Conservation (phyloP, 2,113 vertebrate genomes). For the Sylvia atricapilla region DNA sequence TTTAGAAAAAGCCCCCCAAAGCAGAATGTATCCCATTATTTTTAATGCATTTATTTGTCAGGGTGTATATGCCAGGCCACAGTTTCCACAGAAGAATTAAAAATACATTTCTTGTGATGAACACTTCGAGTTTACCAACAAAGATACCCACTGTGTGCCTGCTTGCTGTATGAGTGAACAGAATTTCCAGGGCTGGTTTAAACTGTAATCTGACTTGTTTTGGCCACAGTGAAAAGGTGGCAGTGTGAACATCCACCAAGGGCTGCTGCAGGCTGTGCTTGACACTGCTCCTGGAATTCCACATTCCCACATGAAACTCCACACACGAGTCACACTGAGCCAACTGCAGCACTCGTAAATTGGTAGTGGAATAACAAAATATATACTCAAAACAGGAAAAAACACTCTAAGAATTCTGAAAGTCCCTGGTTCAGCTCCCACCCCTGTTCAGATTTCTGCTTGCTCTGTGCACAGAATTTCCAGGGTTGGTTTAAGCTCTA, state of each 20-base stretch:
- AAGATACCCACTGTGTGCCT: background rate
- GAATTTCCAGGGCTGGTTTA: no score
- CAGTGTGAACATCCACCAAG: no score
- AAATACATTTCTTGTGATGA: background rate
- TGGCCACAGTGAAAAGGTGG: no score
- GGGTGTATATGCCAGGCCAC: accelerated
- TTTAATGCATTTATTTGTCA: background rate
- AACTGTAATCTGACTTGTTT: no score
- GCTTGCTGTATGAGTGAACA: no score
- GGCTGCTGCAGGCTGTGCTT: no score
- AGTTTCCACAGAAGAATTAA: background rate
- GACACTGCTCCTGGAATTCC: no score
- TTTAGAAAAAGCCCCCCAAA: background rate
- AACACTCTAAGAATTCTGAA: background rate
- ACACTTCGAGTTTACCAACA: background rate
- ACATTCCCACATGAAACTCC: background rate
- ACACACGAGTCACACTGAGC: accelerated
- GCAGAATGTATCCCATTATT: background rate
- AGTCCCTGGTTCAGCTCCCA: background rate
- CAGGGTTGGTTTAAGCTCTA: background rate
- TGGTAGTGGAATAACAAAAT: background rate
- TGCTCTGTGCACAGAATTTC: background rate
- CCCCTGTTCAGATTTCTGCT: background rate
- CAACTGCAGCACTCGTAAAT: background rate
- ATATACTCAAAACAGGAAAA: background rate